A percentile compares a stretch with the other conserved stretches of the same genome.
phyloP scores from a whole-genome alignment of 2,113 vertebrate genomes.

The Halichoerus grypus region DNA sequence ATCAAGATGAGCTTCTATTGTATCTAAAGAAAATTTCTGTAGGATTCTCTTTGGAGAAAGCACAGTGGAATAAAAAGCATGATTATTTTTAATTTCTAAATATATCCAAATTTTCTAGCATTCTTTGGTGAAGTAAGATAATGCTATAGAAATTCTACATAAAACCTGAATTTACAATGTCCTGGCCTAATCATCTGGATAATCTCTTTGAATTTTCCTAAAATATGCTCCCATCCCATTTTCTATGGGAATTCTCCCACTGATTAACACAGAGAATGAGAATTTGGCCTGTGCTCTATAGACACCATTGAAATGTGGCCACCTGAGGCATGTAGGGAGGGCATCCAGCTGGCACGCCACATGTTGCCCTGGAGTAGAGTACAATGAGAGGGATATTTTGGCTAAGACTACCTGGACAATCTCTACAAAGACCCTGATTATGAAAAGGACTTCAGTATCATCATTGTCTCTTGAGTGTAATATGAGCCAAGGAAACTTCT shows the following conservation, averaged over 20 bases:
- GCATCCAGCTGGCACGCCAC: constrained; percentile 84
- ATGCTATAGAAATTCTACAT: constrained; percentile 70
- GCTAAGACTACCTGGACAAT: constrained; percentile 83
- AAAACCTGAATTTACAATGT: constrained; percentile 72
- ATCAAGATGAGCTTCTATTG: constrained; percentile 42
- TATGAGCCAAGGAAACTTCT: constrained; percentile 77
- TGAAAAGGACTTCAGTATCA: constrained; percentile 79
- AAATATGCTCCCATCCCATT: constrained; percentile 81
- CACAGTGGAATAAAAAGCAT: constrained; percentile 40
- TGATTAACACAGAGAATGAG: constrained; percentile 84
- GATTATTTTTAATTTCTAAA: constrained; percentile 66
- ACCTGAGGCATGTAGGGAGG: constrained; percentile 84
- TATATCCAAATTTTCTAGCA: constrained; percentile 67
- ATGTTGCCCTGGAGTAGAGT: constrained; percentile 81
- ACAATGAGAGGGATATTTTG: constrained; percentile 82
- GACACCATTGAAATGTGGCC: constrained; percentile 84
- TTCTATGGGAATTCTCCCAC: constrained; percentile 84
- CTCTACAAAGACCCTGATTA: constrained; percentile 79
- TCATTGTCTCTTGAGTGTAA: constrained; percentile 71
- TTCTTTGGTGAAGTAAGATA: constrained; percentile 70
- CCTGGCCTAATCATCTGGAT: constrained; percentile 79
- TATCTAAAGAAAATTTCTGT: constrained; percentile 30
- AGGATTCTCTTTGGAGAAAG: constrained; percentile 50
- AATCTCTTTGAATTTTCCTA: constrained; percentile 80
- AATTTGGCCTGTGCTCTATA: constrained; percentile 84